Evolutionary conservation across 2,888 invertebrate species (phyloP).

Genomic region (Carcina quercana): DNA sequence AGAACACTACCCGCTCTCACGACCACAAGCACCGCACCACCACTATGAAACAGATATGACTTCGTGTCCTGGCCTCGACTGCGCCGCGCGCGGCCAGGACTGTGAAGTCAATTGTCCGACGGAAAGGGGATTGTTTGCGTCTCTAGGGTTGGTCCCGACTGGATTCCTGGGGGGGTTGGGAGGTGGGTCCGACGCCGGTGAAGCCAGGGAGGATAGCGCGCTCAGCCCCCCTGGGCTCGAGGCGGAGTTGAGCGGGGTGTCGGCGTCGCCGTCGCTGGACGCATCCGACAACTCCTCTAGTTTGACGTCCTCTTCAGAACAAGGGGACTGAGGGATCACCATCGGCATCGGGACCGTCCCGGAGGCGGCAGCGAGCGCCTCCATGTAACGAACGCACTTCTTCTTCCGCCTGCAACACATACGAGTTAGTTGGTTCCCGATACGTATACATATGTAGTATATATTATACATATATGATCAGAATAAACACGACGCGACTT

Average conservation of each 20-base stretch:
- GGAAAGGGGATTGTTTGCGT: conserved; percentile 93
- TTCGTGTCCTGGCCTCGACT: conserved; percentile 52
- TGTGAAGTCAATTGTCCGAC: conserved; percentile 92
- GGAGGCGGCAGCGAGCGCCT: conserved; percentile 81
- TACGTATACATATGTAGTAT: background rate
- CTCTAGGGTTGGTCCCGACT: conserved; percentile 92
- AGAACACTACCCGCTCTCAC: too few species aligned
- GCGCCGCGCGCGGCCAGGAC: conserved; percentile 57
- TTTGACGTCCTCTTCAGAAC: conserved; percentile 84
- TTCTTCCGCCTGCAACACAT: conserved; percentile 91
- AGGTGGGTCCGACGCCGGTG: conserved; percentile 83
- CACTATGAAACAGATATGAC: conserved; percentile 70
- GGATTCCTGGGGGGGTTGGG: conserved; percentile 78
- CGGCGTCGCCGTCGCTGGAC: conserved; percentile 72
- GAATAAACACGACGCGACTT: too few species aligned
- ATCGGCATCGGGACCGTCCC: conserved; percentile 83
- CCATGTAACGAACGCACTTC: conserved; percentile 97
- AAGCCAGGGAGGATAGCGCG: conserved; percentile 77
- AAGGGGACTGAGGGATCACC: conserved; percentile 87
- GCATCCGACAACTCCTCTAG: conserved; percentile 80
- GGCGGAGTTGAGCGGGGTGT: conserved; percentile 66
- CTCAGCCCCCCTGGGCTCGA: conserved; percentile 68
- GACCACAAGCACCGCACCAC: conserved; percentile 9
- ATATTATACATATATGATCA: too few species aligned
- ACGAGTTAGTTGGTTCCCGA: conserved; percentile 7